Base-by-base conservation (phyloP, 1,140 invertebrate genomes). In the Papilio dardanus region DNA sequence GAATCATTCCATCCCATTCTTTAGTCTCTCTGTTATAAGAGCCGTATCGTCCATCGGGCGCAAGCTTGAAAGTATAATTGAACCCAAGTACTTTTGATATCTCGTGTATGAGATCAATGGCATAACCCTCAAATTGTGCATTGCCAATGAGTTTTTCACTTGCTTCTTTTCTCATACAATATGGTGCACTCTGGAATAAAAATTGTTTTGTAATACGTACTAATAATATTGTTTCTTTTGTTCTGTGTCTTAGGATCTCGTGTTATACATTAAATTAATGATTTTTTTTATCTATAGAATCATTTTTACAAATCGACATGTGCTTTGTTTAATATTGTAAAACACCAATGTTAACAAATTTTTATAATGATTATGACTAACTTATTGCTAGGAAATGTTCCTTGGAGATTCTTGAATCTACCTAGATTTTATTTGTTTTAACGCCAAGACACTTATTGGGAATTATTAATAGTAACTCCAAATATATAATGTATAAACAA, bases 1-100 rank as follows among this genome's bases (percentile, higher is more conserved):
- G 96, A 79, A 99, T 98, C 96, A 99, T 98, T 46, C 98, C 98
- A 86, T 98, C 98, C 98, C 98, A 99, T 92, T 97, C 96, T 84
- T 96, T 96, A 21, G 96, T 96, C 83, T 96, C 94, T 76, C 95
- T 94, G 85, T 97, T 96, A 75, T 95, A 95, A 68, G 96, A 96
- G 1, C 97, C 97, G 88, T 98, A 98, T 82, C 96, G 95, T 74
- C 96, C 96, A 90, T 98, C 97, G 1, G 96, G 96, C 24, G 97
- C 97, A 71, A 97, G 91, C 76, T 95, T 95, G 85, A 98, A 96
- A 74, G 97, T 97, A 88, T 98, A 99, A 92, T 98, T 98, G 93
- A 99, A 99, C 74, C 97, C 97, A 65, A 98, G 94, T 62, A 97
- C 96, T 82, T 95, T 95, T n/a, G 97, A 97, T 88, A 98, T 97